Base-by-base conservation (phyloP, 2,888 invertebrate genomes). In the Boloria selene region DNA sequence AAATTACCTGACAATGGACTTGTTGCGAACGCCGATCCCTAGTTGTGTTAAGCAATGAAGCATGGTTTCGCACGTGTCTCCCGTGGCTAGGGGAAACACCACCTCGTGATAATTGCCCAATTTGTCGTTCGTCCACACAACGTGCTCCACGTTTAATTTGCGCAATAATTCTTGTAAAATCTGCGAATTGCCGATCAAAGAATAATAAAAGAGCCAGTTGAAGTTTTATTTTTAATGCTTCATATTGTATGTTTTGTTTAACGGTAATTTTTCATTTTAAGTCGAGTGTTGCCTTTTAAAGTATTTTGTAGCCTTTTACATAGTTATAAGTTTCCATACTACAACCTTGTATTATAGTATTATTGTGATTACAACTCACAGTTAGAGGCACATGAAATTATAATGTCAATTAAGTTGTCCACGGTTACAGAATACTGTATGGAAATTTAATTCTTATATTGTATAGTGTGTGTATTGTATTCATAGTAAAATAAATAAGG, bases 21-120 rank as follows among this genome's bases (percentile, higher is more conserved):
- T 95, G 83, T 93, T 93, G 79, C 93, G 93, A 26, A 94, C 93
- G 18, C 95, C 95, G 71, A 95, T 95, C 44, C 95, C 95, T 73
- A 95, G 90, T 81, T 95, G 94, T 1, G 95, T 95, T 68, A 95
- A 92, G 76, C 95, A 95, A 78, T 95, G 95, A 64, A 95, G 86
- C 84, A 95, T 94, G 68, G 95, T 95, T 82, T 96, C 95, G 76
- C 95, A 95, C 63, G 93, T 92, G 73, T 95, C 95, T 47, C 95
- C 95, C 42, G 95, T 94, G 67, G 94, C 93, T 73, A 95, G 85
- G 10, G 95, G 95, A 79, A 95, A 96, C 64, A 95, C 93, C 63
- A 95, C 95, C 84, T 95, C 95, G 79, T 94, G 94, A 80, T 95
- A 95, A 84, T 94, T 94, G 31, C 95, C 94, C 54, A 91, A 88